Evolutionary conservation across 2,113 vertebrate species (phyloP).

Genomic region (Caranx melampygus): DNA sequence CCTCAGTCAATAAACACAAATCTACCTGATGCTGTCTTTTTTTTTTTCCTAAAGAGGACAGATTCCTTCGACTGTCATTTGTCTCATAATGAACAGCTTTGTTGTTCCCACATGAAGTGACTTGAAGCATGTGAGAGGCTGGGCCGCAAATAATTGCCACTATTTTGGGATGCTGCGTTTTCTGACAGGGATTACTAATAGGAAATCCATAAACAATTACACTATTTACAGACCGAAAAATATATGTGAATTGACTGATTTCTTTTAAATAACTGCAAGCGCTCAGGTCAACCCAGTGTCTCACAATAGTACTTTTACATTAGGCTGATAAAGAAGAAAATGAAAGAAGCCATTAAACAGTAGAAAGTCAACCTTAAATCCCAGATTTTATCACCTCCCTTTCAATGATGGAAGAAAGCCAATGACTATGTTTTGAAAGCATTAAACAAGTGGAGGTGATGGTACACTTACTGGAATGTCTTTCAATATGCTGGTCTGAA

Average conservation of each 20-base stretch:
- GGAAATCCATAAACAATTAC: conserved; percentile 37
- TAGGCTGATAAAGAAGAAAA: conserved; percentile 29
- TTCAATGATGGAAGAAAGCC: conserved; percentile 19
- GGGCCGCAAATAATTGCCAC: conserved; percentile 8
- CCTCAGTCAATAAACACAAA: neutral
- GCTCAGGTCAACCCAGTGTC: conserved; percentile 2
- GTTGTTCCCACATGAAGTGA: conserved; percentile 10
- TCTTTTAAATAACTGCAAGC: neutral
- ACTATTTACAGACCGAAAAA: conserved; percentile 20
- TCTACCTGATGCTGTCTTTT: neutral
- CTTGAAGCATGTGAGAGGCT: conserved; percentile 5
- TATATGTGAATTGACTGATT: conserved; percentile 24
- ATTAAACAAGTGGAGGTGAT: neutral
- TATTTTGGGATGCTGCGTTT: conserved; percentile 26
- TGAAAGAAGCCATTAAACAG: conserved; percentile 40
- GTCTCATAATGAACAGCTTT: conserved; percentile 9
- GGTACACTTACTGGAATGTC: neutral
- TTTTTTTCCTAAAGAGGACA: neutral
- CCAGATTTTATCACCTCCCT: conserved; percentile 29
- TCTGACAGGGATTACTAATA: conserved; percentile 24
- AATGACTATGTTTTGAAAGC: conserved; percentile 29
- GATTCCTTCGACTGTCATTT: neutral
- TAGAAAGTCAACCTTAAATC: conserved; percentile 15
- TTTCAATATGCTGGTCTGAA: neutral
- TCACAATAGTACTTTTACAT: conserved; percentile 38